Percentiles rank a stretch among this genome's conserved stretches.
phyloP scores from a whole-genome alignment of 1,140 invertebrate genomes.

The Drosophila erecta region DNA sequence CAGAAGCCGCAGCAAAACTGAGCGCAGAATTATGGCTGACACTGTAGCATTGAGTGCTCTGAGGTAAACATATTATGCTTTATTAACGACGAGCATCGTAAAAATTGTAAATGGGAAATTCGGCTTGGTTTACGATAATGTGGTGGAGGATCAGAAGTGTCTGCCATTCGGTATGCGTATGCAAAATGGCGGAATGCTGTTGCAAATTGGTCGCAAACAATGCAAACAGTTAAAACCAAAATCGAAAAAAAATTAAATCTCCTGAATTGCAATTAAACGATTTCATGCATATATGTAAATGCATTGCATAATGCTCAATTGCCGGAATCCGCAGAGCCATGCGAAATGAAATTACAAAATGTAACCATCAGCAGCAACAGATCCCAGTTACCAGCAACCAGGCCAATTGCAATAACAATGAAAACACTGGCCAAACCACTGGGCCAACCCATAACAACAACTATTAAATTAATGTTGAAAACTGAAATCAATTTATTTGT shows the following conservation, averaged over 20 bases:
- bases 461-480: slow-evolving; percentile 64
- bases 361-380: slow-evolving; percentile 45
- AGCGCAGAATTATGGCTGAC: slow-evolving; percentile 15
- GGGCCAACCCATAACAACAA: slow-evolving; percentile 50
- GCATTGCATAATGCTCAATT: slow-evolving; percentile 50
- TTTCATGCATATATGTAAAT: slow-evolving; percentile 53
- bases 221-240: slow-evolving; percentile 44
- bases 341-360: slow-evolving; percentile 61
- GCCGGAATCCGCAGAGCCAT: slow-evolving; percentile 45
- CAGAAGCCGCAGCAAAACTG: slow-evolving; percentile 20
- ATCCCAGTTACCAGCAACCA: slow-evolving; percentile 1
- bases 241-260: slow-evolving; percentile 14
- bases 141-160: not conserved
- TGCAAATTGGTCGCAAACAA: slow-evolving; percentile 53
- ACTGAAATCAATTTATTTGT: slow-evolving; percentile 66
- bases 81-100: slow-evolving; percentile 39
- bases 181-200: slow-evolving; percentile 14
- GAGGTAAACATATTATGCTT: slow-evolving; percentile 44
- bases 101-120: slow-evolving; percentile 39
- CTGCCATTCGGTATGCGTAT: slow-evolving; percentile 1
- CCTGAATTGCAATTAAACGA: slow-evolving; percentile 59
- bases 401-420: slow-evolving; percentile 53
- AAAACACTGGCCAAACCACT: slow-evolving; percentile 33
- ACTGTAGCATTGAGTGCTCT: slow-evolving; percentile 16
- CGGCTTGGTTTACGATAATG: slow-evolving; percentile 24